Percentiles rank a stretch among this genome's conserved stretches.
Conservation (phyloP, 2,888 invertebrate genomes). For the Buathra laborator region DNA sequence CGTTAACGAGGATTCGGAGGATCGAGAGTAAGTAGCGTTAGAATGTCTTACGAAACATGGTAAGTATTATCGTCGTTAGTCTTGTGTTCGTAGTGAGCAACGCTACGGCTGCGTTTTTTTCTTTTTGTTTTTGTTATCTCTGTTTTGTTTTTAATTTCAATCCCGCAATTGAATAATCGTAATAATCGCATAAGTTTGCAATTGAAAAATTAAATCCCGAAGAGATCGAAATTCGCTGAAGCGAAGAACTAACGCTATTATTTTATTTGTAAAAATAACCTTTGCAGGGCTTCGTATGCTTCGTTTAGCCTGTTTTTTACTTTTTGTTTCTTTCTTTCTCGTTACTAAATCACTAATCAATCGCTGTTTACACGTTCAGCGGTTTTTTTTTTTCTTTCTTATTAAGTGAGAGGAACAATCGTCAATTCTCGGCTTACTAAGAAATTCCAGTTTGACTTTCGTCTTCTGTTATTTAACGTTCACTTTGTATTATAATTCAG, state of each 20-base stretch:
- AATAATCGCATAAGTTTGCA: background rate
- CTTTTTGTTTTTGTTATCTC: too few relatives aligned
- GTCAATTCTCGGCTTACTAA: constrained; percentile 68
- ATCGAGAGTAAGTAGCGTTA: constrained; percentile 32
- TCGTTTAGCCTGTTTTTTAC: constrained; percentile 61
- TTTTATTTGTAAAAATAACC: constrained; percentile 80
- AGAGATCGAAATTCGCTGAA: constrained; percentile 74
- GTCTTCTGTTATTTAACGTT: constrained; percentile 1
- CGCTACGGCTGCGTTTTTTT: constrained; percentile 67
- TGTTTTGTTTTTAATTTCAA: constrained; percentile 59
- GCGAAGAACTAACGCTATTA: constrained; percentile 75
- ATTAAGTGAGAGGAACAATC: constrained; percentile 73
- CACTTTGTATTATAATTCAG: background rate
- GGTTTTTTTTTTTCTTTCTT: constrained; percentile 18
- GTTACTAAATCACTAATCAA: constrained; percentile 72
- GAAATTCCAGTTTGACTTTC: constrained; percentile 35
- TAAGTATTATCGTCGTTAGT: constrained; percentile 63
- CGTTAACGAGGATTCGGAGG: constrained; percentile 4
- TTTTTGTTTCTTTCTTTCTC: constrained; percentile 28
- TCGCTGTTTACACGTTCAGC: constrained; percentile 68
- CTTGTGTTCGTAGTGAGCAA: constrained; percentile 76
- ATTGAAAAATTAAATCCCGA: constrained; percentile 50
- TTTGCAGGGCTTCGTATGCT: constrained; percentile 74
- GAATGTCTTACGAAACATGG: constrained; percentile 47
- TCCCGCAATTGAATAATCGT: constrained; percentile 53